Evolutionary conservation across 2,888 invertebrate genomes (phyloP).

Genomic region (Acleris cristana): DNA sequence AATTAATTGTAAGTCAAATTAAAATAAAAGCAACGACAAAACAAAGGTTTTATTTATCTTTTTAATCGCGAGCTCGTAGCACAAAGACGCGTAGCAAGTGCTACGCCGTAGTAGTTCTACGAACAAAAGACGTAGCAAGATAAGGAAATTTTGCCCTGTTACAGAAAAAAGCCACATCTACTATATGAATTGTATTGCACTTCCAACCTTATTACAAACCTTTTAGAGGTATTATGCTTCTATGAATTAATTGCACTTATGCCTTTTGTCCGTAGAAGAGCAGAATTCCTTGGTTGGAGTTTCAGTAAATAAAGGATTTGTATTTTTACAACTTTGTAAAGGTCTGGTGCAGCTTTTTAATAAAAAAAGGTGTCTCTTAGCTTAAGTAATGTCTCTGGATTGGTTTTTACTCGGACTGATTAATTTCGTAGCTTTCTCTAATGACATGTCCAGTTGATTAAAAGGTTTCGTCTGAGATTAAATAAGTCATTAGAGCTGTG

Average conservation of each 20-base stretch:
- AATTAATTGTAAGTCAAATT: background rate
- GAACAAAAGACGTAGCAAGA: slow-evolving; percentile 9
- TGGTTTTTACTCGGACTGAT: too few species aligned
- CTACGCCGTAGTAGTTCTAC: slow-evolving; percentile 14
- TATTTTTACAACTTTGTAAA: background rate
- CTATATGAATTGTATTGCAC: too few species aligned
- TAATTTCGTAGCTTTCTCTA: too few species aligned
- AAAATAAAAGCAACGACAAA: background rate
- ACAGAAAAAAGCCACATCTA: too few species aligned
- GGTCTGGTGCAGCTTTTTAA: background rate
- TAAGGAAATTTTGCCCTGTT: background rate
- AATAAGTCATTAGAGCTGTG: too few species aligned
- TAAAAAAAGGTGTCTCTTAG: background rate
- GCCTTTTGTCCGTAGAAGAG: too few species aligned
- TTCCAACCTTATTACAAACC: too few species aligned
- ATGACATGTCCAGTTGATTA: too few species aligned
- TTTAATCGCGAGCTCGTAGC: slow-evolving; percentile 8
- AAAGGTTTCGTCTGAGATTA: too few species aligned
- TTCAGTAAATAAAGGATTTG: background rate
- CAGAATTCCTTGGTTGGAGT: background rate
- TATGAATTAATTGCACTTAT: too few species aligned
- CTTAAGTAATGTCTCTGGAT: too few species aligned
- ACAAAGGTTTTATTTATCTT: slow-evolving; percentile 11
- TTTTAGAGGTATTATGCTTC: too few species aligned
- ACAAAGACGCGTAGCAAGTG: slow-evolving; percentile 4